Evolutionary conservation across 2,113 vertebrate species (phyloP).

Genomic region (Bos indicus): DNA sequence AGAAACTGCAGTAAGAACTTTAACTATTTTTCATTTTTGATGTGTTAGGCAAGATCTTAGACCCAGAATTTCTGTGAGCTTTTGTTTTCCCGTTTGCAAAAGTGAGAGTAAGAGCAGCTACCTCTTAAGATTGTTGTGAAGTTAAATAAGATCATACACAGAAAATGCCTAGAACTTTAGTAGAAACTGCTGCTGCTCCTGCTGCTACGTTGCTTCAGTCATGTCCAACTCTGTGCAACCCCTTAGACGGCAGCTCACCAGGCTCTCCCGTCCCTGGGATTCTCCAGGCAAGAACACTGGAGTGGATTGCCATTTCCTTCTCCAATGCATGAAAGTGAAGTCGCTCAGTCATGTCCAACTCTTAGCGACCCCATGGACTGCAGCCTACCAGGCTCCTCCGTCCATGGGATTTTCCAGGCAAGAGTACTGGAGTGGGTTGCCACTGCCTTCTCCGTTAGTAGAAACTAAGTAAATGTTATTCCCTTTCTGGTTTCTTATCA

Average conservation of each 20-base stretch:
- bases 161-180: not conserved
- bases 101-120: not conserved
- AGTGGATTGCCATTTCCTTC: no score
- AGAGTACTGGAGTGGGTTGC: no score
- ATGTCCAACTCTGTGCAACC: no score
- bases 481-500: constrained; percentile 8
- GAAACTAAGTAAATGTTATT: not conserved
- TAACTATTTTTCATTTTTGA: not conserved
- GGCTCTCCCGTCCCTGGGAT: no score
- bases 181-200: not conserved
- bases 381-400: no score
- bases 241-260: no score
- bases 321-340: no score
- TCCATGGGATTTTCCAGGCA: no score
- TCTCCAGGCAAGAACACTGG: no score
- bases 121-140: not conserved
- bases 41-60: not conserved
- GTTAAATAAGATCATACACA: not conserved
- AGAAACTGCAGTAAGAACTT: not conserved
- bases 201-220: no score
- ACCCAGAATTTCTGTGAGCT: not conserved
- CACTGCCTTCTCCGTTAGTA: not conserved
- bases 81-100: not conserved
- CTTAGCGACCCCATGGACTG: no score
- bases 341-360: no score